Evolutionary conservation across 2,888 invertebrate genomes (phyloP).

Genomic region (Cordilura impudica): DNA sequence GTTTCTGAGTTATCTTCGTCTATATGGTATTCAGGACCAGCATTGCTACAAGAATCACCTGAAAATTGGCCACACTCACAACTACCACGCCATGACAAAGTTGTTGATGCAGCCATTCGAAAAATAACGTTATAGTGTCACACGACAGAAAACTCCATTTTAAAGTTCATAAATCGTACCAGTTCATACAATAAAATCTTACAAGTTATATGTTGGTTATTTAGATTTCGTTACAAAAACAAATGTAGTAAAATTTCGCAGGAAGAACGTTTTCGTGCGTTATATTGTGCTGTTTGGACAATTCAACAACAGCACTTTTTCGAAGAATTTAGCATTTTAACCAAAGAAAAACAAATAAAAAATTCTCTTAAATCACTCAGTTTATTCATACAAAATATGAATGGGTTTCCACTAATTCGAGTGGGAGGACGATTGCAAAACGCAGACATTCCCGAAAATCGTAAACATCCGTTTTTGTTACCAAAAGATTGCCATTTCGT

Average conservation of each 20-base stretch:
- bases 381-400: slow-evolving; percentile 5
- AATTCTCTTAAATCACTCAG: neutral
- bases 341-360: neutral
- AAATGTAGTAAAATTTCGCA: neutral
- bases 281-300: too few relatives aligned
- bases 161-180: neutral
- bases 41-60: neutral
- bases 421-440: slow-evolving; percentile 20
- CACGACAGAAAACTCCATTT: neutral
- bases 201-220: neutral
- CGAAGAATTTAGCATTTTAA: neutral
- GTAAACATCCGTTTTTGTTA: slow-evolving; percentile 29
- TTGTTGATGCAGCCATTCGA: neutral
- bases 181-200: neutral
- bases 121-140: too few relatives aligned
- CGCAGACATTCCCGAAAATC: slow-evolving; percentile 27
- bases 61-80: neutral
- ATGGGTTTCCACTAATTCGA: neutral
- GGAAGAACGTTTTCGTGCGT: neutral
- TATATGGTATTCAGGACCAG: slow-evolving; percentile 21
- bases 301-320: neutral
- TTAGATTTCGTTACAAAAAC: neutral
- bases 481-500: slow-evolving; percentile 18
- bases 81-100: too few relatives aligned
- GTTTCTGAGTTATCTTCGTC: slow-evolving; percentile 25